Evolutionary conservation across 2,888 invertebrate genomes (phyloP).

Genomic region (Latrodectus hesperus): DNA sequence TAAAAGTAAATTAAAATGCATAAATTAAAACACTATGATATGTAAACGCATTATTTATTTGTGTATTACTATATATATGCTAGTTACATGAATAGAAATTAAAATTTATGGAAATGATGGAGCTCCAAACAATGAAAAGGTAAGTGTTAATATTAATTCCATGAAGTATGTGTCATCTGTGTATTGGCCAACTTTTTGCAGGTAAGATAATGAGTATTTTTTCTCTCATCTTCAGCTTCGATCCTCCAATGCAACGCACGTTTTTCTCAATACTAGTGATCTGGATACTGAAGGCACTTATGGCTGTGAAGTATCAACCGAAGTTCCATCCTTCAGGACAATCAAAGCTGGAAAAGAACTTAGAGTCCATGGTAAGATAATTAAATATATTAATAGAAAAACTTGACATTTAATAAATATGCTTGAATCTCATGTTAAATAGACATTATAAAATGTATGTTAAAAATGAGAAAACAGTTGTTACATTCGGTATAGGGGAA

Average conservation of each 20-base stretch:
- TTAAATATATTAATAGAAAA: not conserved
- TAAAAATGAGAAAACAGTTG: no score
- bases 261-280: conserved; percentile 66
- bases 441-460: not conserved
- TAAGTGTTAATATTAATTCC: no score
- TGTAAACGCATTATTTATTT: no score
- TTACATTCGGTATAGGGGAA: no score
- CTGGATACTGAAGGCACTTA: conserved; percentile 70
- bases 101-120: no score
- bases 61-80: no score
- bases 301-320: conserved; percentile 66
- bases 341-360: conserved; percentile 68
- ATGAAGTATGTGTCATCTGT: no score
- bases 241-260: conserved; percentile 69
- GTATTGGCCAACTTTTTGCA: no score
- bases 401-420: not conserved
- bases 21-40: no score
- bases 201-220: not conserved
- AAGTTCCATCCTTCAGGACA: conserved; percentile 61
- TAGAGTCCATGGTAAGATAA: conserved; percentile 66
- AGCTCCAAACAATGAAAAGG: no score
- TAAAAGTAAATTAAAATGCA: no score
- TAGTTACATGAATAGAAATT: no score
- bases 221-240: conserved; percentile 25
- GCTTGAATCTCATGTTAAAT: not conserved